Evolutionary conservation across 2,797 vertebrate species (phyloP).

Genomic region (Hemibagrus guttatus): DNA sequence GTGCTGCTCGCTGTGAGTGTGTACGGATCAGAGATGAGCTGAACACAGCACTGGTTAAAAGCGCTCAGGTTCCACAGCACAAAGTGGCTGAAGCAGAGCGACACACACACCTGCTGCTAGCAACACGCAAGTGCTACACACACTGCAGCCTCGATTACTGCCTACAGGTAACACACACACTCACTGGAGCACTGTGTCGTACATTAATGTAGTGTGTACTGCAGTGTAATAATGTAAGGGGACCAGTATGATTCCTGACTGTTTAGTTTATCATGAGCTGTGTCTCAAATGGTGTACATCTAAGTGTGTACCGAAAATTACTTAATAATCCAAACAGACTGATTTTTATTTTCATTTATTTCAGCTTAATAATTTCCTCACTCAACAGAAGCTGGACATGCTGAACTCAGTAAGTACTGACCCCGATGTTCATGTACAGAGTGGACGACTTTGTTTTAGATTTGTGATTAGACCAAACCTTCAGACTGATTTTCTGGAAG

Average conservation of each 20-base stretch:
- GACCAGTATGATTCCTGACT: neutral
- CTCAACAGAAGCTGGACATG: slow-evolving; percentile 74
- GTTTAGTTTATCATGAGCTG: neutral
- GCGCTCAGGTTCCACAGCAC: slow-evolving; percentile 69
- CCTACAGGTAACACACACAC: slow-evolving; percentile 68
- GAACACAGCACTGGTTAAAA: slow-evolving; percentile 67
- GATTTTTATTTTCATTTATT: slow-evolving; percentile 30
- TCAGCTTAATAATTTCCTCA: slow-evolving; percentile 76
- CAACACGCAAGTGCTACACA: slow-evolving; percentile 75
- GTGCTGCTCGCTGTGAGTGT: slow-evolving; percentile 71
- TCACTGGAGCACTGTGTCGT: neutral
- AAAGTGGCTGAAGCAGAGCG: slow-evolving; percentile 66
- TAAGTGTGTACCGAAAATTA: neutral
- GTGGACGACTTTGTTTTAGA: no score
- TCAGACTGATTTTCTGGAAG: no score
- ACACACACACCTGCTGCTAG: slow-evolving; percentile 74
- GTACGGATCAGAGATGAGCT: slow-evolving; percentile 73
- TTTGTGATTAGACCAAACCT: no score
- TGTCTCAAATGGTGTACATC: neutral
- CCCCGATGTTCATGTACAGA: no score
- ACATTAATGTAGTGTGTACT: no score
- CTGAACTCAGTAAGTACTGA: slow-evolving; percentile 73
- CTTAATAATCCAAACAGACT: neutral
- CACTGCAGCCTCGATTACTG: slow-evolving; percentile 80
- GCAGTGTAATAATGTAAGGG: neutral